Conservation (phyloP, 2,797 vertebrate species). For the Intellagama lesueurii region DNA sequence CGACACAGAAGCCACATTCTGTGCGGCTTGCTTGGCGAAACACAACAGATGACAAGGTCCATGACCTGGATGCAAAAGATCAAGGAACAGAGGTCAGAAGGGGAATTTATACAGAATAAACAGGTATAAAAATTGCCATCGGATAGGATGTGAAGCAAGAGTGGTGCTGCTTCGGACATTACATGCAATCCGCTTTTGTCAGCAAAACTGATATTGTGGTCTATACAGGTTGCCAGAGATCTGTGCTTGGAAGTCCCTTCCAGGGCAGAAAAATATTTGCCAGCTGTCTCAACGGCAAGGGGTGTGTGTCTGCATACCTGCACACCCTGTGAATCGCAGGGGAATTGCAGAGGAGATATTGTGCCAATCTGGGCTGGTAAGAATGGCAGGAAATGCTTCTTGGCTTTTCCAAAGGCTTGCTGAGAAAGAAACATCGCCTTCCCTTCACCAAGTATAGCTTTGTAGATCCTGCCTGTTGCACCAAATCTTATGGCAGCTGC, state of each 20-base stretch:
- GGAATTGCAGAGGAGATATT: neutral
- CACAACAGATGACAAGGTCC: too few species aligned
- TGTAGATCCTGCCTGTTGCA: neutral
- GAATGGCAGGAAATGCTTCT: neutral
- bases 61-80: accelerated
- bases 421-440: too few species aligned
- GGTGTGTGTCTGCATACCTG: neutral
- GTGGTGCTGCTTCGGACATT: accelerated
- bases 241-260: neutral
- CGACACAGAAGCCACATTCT: too few species aligned
- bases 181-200: neutral
- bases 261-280: neutral
- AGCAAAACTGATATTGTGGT: neutral
- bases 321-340: neutral
- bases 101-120: neutral
- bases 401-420: neutral
- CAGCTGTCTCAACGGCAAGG: neutral
- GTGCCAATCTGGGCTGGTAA: neutral
- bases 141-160: neutral
- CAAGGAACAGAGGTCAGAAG: neutral
- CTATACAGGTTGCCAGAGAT: accelerated
- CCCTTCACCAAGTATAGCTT: neutral
- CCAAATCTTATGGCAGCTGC: too few species aligned
- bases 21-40: neutral
- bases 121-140: neutral